Conservation (phyloP, 2,113 vertebrate species). For the Hippocampus comes region DNA sequence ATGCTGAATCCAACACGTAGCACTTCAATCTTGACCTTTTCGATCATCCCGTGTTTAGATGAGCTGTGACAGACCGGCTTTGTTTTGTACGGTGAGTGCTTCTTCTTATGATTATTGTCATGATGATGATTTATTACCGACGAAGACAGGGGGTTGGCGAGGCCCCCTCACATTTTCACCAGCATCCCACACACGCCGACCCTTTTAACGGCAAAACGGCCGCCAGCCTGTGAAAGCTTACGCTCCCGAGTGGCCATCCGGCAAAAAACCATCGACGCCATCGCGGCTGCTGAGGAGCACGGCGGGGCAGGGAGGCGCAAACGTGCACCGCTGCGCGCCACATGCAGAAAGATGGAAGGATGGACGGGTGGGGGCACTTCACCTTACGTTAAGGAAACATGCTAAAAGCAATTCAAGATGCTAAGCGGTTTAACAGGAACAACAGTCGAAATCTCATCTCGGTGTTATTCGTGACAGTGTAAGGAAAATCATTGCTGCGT, state of each 20-base stretch:
- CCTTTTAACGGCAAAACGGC: background rate
- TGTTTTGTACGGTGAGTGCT: too few species aligned
- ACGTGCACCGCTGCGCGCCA: background rate
- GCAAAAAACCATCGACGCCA: constrained; percentile 13
- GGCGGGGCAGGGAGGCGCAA: constrained; percentile 22
- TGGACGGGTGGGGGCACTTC: background rate
- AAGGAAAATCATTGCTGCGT: too few species aligned
- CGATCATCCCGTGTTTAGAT: background rate
- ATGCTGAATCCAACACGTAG: background rate
- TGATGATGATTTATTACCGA: too few species aligned
- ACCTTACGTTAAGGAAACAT: background rate
- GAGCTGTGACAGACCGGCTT: background rate
- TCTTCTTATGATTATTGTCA: background rate
- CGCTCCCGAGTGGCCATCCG: background rate
- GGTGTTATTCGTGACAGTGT: too few species aligned
- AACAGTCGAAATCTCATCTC: too few species aligned
- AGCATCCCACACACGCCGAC: background rate
- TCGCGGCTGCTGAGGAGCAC: constrained; percentile 53
- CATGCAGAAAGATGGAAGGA: background rate
- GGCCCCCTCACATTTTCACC: background rate
- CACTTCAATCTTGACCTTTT: background rate
- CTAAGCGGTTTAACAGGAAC: background rate
- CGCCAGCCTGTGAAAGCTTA: background rate
- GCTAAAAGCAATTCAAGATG: background rate
- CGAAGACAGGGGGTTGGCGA: background rate